A percentile compares a stretch with the other conserved stretches of the same genome.
phyloP scores from a whole-genome alignment of 1,140 invertebrate species.

The Psix sp. region DNA sequence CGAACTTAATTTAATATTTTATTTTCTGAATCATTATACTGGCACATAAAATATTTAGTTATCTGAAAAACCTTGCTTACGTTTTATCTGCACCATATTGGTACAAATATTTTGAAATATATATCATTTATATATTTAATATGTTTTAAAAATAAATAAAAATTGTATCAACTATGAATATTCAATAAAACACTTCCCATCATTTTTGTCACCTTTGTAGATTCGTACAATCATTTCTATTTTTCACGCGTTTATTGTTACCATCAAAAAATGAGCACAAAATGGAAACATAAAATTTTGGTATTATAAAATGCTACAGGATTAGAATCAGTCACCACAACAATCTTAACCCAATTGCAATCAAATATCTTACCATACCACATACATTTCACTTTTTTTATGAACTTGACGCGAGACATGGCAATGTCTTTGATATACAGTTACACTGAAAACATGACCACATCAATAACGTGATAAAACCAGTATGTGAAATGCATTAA shows the following conservation, averaged over 20 bases:
- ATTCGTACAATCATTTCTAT: too few species aligned
- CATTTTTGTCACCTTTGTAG: too few species aligned
- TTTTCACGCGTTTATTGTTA: background rate
- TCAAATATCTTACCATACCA: constrained; percentile 11
- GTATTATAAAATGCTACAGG: background rate
- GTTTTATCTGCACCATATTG: too few species aligned
- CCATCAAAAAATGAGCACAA: background rate
- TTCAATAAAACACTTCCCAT: too few species aligned
- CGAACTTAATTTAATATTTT: too few species aligned
- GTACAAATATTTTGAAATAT: too few species aligned
- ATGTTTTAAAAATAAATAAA: too few species aligned
- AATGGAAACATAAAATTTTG: background rate
- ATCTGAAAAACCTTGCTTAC: too few species aligned
- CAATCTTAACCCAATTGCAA: constrained; percentile 34
- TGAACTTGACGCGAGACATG: constrained; percentile 30
- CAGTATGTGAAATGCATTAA: constrained; percentile 13
- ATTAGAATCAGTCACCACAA: constrained; percentile 11
- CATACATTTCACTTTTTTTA: constrained; percentile 33
- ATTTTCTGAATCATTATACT: too few species aligned
- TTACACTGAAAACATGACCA: constrained; percentile 29
- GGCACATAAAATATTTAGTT: too few species aligned
- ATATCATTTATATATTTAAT: too few species aligned
- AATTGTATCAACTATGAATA: too few species aligned
- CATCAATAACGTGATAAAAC: constrained; percentile 23
- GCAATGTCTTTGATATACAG: constrained; percentile 30